These are phyloP conservation scores for Macquaria australasica DNA, from an alignment of 2,113 vertebrate species.

Conservation along the genomic window DNA sequence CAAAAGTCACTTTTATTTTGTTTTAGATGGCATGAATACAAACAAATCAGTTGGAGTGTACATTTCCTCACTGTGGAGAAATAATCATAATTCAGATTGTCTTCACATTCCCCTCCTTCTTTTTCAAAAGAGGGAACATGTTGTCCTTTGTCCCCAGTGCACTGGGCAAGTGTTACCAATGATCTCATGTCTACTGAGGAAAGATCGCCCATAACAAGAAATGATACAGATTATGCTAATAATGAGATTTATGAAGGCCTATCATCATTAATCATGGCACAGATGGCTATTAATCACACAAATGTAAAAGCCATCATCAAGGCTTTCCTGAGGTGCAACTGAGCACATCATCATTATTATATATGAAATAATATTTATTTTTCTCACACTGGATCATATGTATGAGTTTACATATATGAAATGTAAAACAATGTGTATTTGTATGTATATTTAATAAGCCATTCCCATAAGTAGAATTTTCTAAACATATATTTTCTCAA, in stretches of 20 bases:
- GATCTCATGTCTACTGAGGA: slow-evolving; percentile 32
- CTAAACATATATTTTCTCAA: background rate
- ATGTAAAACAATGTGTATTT: background rate
- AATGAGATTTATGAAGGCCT: slow-evolving; percentile 39
- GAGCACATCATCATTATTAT: background rate
- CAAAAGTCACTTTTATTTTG: background rate
- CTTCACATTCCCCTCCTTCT: slow-evolving; percentile 12
- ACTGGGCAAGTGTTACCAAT: slow-evolving; percentile 33
- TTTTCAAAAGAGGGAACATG: slow-evolving; percentile 53
- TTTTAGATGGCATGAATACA: background rate
- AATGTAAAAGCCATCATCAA: slow-evolving; percentile 15
- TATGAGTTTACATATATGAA: background rate
- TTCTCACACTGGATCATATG: background rate
- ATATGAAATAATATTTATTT: background rate
- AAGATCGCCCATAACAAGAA: slow-evolving; percentile 11
- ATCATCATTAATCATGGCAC: slow-evolving; percentile 40
- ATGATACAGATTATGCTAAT: slow-evolving; percentile 41
- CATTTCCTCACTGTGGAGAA: background rate
- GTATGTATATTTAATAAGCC: background rate
- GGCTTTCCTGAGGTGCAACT: slow-evolving; percentile 9
- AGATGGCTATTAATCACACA: slow-evolving; percentile 40
- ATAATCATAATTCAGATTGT: slow-evolving; percentile 7
- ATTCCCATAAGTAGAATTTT: background rate
- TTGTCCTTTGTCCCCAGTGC: slow-evolving; percentile 53
- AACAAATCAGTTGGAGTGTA: slow-evolving; percentile 11